A percentile compares a stretch with the other conserved stretches of the same genome.
phyloP scores from a whole-genome alignment of 2,888 invertebrate genomes.

The Malachius bipustulatus region DNA sequence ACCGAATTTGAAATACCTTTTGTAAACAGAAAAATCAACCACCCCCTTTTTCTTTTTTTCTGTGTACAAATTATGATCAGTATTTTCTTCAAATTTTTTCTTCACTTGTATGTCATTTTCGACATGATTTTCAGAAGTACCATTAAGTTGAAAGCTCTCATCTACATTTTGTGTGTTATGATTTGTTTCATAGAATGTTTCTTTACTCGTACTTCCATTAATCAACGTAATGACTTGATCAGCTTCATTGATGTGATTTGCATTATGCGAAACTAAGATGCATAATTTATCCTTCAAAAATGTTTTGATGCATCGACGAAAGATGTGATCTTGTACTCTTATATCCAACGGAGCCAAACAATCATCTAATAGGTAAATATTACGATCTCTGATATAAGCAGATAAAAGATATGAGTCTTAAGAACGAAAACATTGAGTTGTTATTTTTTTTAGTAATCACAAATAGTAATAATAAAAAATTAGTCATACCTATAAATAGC shows the following conservation, averaged over 20 bases:
- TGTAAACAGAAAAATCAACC: constrained; percentile 23
- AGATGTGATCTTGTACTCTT: constrained; percentile 54
- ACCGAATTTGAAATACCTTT: constrained; percentile 24
- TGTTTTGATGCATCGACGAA: constrained; percentile 44
- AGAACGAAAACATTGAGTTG: neutral
- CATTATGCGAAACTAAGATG: constrained; percentile 21
- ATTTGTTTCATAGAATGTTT: neutral
- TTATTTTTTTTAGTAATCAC: neutral
- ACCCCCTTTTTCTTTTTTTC: constrained; percentile 24
- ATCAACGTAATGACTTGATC: constrained; percentile 21
- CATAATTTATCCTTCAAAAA: constrained; percentile 23
- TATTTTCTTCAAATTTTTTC: neutral
- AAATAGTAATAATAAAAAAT: too few relatives aligned
- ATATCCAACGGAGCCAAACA: constrained; percentile 68
- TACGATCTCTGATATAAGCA: constrained; percentile 42
- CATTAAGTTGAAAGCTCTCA: neutral
- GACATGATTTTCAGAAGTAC: neutral
- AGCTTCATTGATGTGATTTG: constrained; percentile 15
- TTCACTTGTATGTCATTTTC: too few relatives aligned
- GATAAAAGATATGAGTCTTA: neutral
- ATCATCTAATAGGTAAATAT: constrained; percentile 63
- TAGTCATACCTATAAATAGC: constrained; percentile 57
- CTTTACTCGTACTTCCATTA: constrained; percentile 10
- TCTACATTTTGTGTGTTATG: neutral
- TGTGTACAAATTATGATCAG: constrained; percentile 21